These are phyloP conservation scores for Drosophila jambulina DNA, from an alignment of 1,140 invertebrate species.

Conservation along the genomic window DNA sequence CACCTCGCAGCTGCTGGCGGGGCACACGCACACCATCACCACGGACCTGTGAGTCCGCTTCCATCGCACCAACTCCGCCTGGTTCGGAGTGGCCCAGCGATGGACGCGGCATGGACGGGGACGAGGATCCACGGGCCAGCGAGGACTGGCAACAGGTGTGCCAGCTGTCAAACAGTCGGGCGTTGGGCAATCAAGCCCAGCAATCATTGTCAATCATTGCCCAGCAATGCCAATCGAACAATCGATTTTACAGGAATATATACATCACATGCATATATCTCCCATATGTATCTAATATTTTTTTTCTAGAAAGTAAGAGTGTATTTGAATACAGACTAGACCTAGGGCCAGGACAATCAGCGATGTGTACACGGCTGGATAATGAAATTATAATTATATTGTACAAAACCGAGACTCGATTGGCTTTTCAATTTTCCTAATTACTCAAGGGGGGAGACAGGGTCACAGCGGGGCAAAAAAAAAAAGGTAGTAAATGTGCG, in stretches of 20 bases:
- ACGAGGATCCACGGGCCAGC: slow-evolving; percentile 4
- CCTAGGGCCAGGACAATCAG: slow-evolving; percentile 9
- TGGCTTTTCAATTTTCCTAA: slow-evolving; percentile 20
- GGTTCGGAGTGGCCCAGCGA: slow-evolving; percentile 45
- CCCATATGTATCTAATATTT: background rate
- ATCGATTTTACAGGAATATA: slow-evolving; percentile 9
- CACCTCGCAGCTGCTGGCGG: slow-evolving; percentile 44
- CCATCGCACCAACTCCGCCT: slow-evolving; percentile 49
- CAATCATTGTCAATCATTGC: slow-evolving; percentile 27
- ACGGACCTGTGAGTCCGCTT: slow-evolving; percentile 52
- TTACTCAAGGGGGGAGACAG: background rate
- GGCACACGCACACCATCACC: slow-evolving; percentile 65
- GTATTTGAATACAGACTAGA: slow-evolving; percentile 21
- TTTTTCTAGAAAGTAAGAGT: slow-evolving; percentile 14
- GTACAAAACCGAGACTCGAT: background rate
- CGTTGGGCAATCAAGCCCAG: slow-evolving; percentile 10
- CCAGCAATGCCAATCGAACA: slow-evolving; percentile 33
- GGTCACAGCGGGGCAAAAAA: background rate
- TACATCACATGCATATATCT: background rate
- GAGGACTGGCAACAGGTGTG: slow-evolving; percentile 67
- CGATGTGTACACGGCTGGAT: slow-evolving; percentile 27
- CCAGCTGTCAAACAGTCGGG: slow-evolving; percentile 58
- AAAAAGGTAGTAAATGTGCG: background rate
- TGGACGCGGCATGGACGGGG: background rate
- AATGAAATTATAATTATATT: slow-evolving; percentile 36